A percentile compares a stretch with the other conserved stretches of the same genome.
phyloP scores from a whole-genome alignment of 2,888 invertebrate genomes.

The Agonopterix arenella region DNA sequence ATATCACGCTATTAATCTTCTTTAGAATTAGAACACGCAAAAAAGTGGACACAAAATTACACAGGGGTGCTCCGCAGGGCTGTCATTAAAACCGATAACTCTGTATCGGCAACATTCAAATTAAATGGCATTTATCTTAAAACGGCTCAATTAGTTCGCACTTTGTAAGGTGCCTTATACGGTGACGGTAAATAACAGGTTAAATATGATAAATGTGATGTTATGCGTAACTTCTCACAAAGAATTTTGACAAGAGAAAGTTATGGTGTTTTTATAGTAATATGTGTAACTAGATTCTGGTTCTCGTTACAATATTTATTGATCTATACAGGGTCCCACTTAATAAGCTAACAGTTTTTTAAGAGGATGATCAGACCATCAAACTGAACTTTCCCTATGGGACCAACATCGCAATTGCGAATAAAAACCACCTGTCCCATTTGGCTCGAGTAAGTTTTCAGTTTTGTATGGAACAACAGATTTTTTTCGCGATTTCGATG shows the following conservation, averaged over 20 bases:
- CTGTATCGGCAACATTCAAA: not conserved
- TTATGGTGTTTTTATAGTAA: not conserved
- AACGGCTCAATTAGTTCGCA: constrained; percentile 1
- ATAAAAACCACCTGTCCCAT: too few species aligned
- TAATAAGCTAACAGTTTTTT: too few species aligned
- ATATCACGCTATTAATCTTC: not conserved
- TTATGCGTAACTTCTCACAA: not conserved
- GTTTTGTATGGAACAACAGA: too few species aligned
- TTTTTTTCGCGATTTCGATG: too few species aligned
- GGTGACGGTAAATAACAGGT: not conserved
- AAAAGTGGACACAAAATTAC: not conserved
- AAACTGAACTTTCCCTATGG: too few species aligned
- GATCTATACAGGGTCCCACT: too few species aligned
- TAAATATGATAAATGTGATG: not conserved
- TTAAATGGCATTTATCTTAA: not conserved
- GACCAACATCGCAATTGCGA: too few species aligned
- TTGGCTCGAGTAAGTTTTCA: too few species aligned
- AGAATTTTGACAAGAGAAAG: not conserved
- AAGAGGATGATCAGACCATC: too few species aligned
- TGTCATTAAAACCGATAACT: constrained; percentile 1
- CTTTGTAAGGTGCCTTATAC: not conserved
- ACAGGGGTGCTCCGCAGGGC: not conserved
- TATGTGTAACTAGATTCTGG: too few species aligned
- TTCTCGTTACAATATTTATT: too few species aligned
- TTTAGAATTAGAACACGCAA: not conserved